Base-by-base conservation (phyloP, 2,113 vertebrate genomes). In the Peucedramus taeniatus region DNA sequence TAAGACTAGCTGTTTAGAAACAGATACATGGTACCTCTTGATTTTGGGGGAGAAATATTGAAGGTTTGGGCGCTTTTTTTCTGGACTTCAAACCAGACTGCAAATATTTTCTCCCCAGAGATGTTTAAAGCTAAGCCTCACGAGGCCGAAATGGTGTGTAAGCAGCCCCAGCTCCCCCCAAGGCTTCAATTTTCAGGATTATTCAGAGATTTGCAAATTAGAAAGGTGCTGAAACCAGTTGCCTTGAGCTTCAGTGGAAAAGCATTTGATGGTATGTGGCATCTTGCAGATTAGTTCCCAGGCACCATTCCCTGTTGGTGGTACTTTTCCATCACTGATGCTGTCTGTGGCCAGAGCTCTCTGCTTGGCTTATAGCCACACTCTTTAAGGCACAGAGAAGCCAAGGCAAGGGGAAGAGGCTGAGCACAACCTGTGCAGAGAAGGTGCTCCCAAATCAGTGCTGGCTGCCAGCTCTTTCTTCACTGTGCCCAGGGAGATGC, bases 301-400 rank as follows among this genome's bases (percentile, higher is more conserved):
- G 64, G 11, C 42, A 57, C 39, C 14, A 13, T 86, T 19, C 57
- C 47, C 8, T 59, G 31, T 54, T 0, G 0, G 51, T 47, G 75
- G 56, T 94, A 72, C n/a, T 93, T 90, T 93, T 92, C 83, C 77
- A 87, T 44, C 35, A 54, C 39, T 2, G 4, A 20, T 90, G 50
- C 59, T 89, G 2, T 80, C 5, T 0, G 18, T 70, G 69, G 51
- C 65, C 59, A 53, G 77, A 81, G 78, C 65, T 59, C 50, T 82
- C 49, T 82, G 53, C 78, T 78, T 86, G 90, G 71, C 85, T 83
- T 63, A 30, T 16, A 72, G 85, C 90, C 57, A 39, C 15, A 5
- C n/a, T 77, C 37, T 56, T 66, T 66, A 66, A 83, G 47, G 57
- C 42, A n/a, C 26, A 54, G 51, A 76, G 44, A 51, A 59, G 69